Evolutionary conservation across 1,140 invertebrate species (phyloP).

Genomic region (Pentalonia nigronervosa): DNA sequence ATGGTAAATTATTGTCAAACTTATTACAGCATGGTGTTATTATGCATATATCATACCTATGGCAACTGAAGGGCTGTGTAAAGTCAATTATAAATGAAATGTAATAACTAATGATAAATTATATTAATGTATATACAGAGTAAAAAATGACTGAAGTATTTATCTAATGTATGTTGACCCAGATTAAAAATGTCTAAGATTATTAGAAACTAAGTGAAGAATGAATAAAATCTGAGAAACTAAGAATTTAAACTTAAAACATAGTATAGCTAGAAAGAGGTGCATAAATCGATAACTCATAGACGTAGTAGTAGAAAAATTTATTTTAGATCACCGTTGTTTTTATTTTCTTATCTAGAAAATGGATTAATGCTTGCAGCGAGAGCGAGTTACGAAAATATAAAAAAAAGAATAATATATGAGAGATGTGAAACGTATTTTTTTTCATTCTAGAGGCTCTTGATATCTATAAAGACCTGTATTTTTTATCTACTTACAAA

Average conservation of each 20-base stretch:
- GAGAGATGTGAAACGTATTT: neutral
- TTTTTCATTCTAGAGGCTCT: neutral
- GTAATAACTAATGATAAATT: neutral
- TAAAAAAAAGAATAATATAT: neutral
- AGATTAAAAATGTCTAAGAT: neutral
- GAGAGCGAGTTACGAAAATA: neutral
- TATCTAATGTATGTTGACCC: neutral
- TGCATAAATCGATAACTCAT: neutral
- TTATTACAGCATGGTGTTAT: neutral
- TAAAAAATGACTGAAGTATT: neutral
- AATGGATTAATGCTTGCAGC: neutral
- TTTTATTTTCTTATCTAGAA: neutral
- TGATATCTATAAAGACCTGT: conserved; percentile 8
- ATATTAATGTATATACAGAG: neutral
- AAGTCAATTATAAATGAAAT: neutral
- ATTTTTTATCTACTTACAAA: neutral
- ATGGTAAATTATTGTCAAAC: neutral
- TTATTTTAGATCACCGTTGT: neutral
- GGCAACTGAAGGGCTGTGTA: neutral
- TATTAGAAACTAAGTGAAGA: neutral
- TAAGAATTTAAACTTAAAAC: neutral
- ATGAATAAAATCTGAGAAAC: neutral
- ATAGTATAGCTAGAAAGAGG: neutral
- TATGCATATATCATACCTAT: neutral
- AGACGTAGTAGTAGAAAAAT: neutral